These are phyloP conservation scores for Lamellibrachia columna DNA, from an alignment of 2,888 invertebrate species.

Conservation along the genomic window DNA sequence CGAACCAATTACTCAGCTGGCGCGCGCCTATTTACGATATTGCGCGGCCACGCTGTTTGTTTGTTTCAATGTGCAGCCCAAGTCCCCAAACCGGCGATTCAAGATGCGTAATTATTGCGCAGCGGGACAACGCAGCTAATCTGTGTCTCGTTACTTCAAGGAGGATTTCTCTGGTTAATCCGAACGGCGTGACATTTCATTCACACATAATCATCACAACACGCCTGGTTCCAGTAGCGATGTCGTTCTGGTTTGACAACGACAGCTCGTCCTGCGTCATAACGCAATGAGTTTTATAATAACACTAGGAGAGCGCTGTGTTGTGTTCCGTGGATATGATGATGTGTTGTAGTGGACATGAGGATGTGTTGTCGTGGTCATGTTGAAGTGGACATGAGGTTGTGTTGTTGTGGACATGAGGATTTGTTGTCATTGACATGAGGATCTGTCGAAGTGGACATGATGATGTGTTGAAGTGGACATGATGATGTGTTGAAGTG, in stretches of 20 bases:
- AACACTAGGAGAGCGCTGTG: background rate
- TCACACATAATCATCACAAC: background rate
- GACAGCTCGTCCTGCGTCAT: background rate
- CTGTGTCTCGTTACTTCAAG: background rate
- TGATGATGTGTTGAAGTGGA: background rate
- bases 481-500: background rate
- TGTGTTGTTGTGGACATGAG: background rate
- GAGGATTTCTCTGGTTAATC: background rate
- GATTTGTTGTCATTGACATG: background rate
- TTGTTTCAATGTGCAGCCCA: background rate
- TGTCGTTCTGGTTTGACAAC: background rate
- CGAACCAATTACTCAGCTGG: constrained; percentile 3
- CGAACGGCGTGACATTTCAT: background rate
- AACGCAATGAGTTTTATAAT: background rate
- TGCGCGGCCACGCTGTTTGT: background rate
- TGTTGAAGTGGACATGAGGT: background rate
- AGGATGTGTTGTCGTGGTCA: background rate
- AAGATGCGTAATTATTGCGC: background rate
- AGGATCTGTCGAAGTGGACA: background rate
- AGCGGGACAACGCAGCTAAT: background rate
- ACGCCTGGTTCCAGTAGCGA: background rate
- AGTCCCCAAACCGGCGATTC: background rate
- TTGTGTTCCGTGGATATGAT: background rate
- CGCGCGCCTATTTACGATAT: background rate
- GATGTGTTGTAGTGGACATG: background rate